phyloP scores from a whole-genome alignment of 2,888 invertebrate genomes.

The Mechanitis mazaeus region DNA sequence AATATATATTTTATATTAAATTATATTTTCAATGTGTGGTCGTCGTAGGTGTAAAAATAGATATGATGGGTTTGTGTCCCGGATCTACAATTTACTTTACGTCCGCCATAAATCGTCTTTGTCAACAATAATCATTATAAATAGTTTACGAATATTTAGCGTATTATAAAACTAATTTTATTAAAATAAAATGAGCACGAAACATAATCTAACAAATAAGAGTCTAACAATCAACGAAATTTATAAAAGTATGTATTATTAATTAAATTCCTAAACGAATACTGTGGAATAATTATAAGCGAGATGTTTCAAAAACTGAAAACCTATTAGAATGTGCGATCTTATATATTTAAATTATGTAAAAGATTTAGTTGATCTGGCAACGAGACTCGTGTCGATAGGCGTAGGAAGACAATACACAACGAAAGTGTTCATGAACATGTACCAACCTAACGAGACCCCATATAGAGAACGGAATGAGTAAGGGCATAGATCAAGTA shows the following conservation, averaged over 20 bases:
- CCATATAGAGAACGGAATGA: constrained; percentile 25
- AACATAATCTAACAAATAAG: too few species aligned
- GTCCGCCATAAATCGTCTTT: constrained; percentile 1
- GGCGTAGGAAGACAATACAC: constrained; percentile 52
- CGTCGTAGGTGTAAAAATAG: constrained; percentile 18
- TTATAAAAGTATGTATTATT: too few species aligned
- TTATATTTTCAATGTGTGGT: constrained; percentile 1
- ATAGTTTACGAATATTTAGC: too few species aligned
- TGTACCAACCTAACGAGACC: constrained; percentile 44
- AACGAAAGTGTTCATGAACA: constrained; percentile 44
- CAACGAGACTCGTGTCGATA: constrained; percentile 51
- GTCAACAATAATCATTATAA: neutral
- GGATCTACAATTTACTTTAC: constrained; percentile 10
- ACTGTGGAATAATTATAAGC: too few species aligned
- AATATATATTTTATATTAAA: neutral
- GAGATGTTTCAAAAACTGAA: neutral
- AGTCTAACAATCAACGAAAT: too few species aligned
- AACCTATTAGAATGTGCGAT: constrained; percentile 3
- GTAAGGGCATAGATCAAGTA: constrained; percentile 31
- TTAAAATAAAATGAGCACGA: too few species aligned
- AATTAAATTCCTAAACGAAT: too few species aligned
- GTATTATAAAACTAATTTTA: too few species aligned
- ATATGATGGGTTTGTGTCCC: constrained; percentile 14
- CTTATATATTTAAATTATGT: constrained; percentile 1
- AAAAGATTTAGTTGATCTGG: constrained; percentile 29